These are phyloP conservation scores for Triops cancriformis DNA, from an alignment of 1,140 invertebrate genomes.

Conservation along the genomic window DNA sequence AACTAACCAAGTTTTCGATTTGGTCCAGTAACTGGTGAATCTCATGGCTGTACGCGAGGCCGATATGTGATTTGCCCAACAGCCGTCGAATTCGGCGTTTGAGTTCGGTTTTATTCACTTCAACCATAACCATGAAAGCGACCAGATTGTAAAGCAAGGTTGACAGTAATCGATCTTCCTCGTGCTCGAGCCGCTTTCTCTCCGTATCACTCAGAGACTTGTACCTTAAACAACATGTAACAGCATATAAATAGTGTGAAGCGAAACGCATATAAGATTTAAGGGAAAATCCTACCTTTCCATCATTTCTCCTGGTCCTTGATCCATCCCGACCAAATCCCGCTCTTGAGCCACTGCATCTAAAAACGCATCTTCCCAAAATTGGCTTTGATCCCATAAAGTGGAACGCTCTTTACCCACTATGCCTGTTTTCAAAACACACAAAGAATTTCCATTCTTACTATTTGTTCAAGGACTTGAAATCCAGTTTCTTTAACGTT, in stretches of 20 bases:
- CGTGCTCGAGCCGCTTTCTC: conserved; percentile 89
- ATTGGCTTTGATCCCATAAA: conserved; percentile 99
- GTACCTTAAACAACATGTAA: conserved; percentile 50
- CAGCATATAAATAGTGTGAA: conserved; percentile 9
- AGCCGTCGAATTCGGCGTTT: conserved; percentile 86
- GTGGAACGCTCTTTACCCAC: conserved; percentile 65
- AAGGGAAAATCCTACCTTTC: conserved; percentile 57
- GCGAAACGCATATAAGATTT: conserved; percentile 11
- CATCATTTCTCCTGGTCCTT: conserved; percentile 98
- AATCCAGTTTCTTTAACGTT: conserved; percentile 37
- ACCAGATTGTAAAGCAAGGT: conserved; percentile 94
- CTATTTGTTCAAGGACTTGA: neutral
- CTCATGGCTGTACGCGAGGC: conserved; percentile 92
- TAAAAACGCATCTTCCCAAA: conserved; percentile 98
- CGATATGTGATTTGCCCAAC: conserved; percentile 96
- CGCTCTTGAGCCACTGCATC: conserved; percentile 98
- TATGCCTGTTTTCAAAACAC: conserved; percentile 32
- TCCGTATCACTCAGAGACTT: conserved; percentile 88
- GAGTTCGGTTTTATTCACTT: conserved; percentile 74
- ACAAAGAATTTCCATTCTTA: neutral
- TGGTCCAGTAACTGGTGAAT: conserved; percentile 94
- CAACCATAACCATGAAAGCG: conserved; percentile 91
- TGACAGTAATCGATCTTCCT: conserved; percentile 92
- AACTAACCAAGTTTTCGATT: conserved; percentile 80
- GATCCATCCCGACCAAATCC: conserved; percentile 99